phyloP scores from a whole-genome alignment of 2,888 invertebrate species.

The Cataglyphis altisquamis region DNA sequence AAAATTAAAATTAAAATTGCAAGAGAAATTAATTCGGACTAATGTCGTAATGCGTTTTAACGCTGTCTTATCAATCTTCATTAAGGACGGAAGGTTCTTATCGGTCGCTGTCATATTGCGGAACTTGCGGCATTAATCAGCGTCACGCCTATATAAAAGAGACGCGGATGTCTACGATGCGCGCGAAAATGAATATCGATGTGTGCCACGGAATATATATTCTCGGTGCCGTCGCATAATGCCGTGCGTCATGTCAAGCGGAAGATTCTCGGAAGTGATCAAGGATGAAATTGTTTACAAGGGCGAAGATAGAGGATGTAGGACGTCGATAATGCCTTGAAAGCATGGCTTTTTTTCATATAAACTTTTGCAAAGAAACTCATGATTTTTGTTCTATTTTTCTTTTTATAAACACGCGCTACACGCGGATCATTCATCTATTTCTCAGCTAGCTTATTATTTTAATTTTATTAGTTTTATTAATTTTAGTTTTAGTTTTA shows the following conservation, averaged over 20 bases:
- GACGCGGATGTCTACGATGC: conserved; percentile 13
- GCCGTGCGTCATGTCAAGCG: conserved; percentile 27
- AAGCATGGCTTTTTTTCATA: not conserved
- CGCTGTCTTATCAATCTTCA: conserved; percentile 40
- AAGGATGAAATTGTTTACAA: conserved; percentile 48
- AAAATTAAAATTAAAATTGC: too few species aligned
- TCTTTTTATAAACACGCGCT: not conserved
- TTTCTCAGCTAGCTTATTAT: not conserved
- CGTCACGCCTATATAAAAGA: conserved; percentile 13
- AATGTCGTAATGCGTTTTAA: conserved; percentile 3
- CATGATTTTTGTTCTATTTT: not conserved
- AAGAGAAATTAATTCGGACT: not conserved
- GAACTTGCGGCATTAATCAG: conserved; percentile 40
- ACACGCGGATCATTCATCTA: not conserved
- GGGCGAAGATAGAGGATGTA: conserved; percentile 20
- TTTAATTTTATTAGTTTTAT: not conserved
- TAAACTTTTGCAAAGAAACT: not conserved
- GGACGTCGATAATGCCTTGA: conserved; percentile 22
- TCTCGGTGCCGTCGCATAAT: conserved; percentile 39
- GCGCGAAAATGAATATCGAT: conserved; percentile 47
- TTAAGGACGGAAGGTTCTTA: conserved; percentile 29
- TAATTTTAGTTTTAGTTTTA: too few species aligned
- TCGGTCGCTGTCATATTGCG: conserved; percentile 30
- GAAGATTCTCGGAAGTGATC: conserved; percentile 54
- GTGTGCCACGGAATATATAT: conserved; percentile 28